These are phyloP conservation scores for Catharus ustulatus DNA, from an alignment of 2,797 vertebrate species.

Conservation along the genomic window DNA sequence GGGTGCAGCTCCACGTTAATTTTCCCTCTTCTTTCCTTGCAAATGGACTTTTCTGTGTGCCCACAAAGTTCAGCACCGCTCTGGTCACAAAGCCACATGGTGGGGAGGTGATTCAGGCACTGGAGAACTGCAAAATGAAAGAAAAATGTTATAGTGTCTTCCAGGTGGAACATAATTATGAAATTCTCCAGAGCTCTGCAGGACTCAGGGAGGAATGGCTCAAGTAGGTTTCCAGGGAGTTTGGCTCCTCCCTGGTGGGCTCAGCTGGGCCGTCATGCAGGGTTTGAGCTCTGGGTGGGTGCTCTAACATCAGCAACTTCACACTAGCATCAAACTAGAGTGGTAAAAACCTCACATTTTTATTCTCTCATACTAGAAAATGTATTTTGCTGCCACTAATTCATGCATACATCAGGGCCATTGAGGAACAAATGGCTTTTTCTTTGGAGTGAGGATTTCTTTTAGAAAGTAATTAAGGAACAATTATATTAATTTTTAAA, in stretches of 20 bases:
- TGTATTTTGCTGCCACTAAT: neutral
- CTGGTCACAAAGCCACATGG: slow-evolving; percentile 78
- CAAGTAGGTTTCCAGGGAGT: slow-evolving; percentile 49
- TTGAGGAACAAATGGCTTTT: neutral
- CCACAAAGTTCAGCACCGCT: slow-evolving; percentile 79
- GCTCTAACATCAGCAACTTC: neutral
- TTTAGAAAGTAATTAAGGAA: neutral
- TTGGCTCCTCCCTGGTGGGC: neutral
- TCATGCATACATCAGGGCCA: neutral
- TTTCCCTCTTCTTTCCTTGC: slow-evolving; percentile 45
- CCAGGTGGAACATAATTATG: slow-evolving; percentile 78
- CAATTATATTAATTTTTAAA: accelerated
- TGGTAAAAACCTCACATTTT: neutral
- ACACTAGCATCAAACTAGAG: neutral
- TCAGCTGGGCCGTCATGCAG: neutral
- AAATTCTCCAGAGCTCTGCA: slow-evolving; percentile 63
- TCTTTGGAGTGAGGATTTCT: neutral
- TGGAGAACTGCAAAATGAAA: slow-evolving; percentile 76
- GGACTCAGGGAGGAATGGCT: slow-evolving; percentile 76
- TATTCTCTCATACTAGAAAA: neutral
- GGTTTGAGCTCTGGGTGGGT: neutral
- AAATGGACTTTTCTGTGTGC: slow-evolving; percentile 78
- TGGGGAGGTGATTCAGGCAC: slow-evolving; percentile 73
- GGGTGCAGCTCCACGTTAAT: neutral
- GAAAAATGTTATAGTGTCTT: slow-evolving; percentile 77